Conservation (phyloP, 2,113 vertebrate genomes). For the Potamarius usumacintae region DNA sequence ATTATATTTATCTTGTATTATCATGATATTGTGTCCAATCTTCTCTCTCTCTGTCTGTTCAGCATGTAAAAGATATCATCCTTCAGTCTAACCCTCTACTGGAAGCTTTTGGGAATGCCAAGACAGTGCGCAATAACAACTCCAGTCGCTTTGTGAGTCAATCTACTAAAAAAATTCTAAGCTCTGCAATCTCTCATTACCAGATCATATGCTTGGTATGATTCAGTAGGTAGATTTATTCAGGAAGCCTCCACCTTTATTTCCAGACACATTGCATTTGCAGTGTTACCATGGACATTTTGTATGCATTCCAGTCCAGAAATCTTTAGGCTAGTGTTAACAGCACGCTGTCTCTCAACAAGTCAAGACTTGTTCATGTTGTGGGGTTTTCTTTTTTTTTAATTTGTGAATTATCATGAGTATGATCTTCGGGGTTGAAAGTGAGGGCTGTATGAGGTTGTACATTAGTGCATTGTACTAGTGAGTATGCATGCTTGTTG, state of each 20-base stretch:
- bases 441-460: background rate
- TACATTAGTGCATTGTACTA: background rate
- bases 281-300: background rate
- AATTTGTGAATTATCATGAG: background rate
- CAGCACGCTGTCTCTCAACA: conserved; percentile 15
- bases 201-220: background rate
- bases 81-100: conserved; percentile 94
- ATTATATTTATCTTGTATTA: background rate
- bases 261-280: background rate
- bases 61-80: conserved; percentile 97
- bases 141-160: conserved; percentile 94
- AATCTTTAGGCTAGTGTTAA: conserved; percentile 36
- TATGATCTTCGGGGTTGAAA: background rate
- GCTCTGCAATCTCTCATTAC: background rate
- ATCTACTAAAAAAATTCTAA: background rate
- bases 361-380: conserved; percentile 37
- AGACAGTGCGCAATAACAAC: conserved; percentile 95
- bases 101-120: conserved; percentile 95
- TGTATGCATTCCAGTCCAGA: conserved; percentile 19
- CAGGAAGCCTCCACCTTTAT: background rate
- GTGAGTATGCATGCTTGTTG: background rate
- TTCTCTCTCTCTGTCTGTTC: conserved; percentile 27
- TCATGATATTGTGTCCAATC: background rate
- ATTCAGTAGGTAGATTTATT: background rate
- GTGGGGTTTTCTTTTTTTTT: background rate